phyloP scores from a whole-genome alignment of 1,140 invertebrate genomes.

The Anthonomus grandis region DNA sequence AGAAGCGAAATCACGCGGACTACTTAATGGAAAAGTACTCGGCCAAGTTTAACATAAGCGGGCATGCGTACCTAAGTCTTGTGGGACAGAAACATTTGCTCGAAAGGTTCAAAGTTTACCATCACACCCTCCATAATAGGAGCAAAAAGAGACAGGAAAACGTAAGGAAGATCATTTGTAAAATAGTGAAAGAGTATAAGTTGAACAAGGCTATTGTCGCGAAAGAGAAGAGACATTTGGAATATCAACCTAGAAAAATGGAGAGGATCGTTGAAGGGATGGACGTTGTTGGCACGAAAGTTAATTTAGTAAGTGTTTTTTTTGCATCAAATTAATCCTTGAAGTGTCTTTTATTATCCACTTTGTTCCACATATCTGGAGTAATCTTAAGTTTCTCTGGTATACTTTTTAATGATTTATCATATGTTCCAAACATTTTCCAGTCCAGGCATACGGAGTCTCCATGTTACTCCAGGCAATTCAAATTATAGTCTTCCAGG shows the following conservation, averaged over 20 bases:
- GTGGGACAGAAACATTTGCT: neutral
- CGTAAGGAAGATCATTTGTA: neutral
- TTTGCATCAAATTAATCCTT: no score
- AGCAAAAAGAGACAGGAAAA: conserved; percentile 3
- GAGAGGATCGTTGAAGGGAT: neutral
- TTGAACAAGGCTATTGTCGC: conserved; percentile 10
- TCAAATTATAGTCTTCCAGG: no score
- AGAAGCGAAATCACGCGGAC: neutral
- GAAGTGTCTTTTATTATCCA: no score
- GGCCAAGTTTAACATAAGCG: conserved; percentile 7
- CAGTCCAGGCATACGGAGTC: no score
- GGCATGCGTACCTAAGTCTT: no score
- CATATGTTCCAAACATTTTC: no score
- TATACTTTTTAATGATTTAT: no score
- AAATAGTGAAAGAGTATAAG: conserved; percentile 12
- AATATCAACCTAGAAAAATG: neutral
- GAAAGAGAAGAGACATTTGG: neutral
- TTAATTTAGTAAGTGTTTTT: no score
- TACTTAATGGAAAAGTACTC: conserved; percentile 14
- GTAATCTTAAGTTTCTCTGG: no score
- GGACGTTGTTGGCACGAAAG: conserved; percentile 11
- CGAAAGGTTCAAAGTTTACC: neutral
- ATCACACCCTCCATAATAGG: neutral
- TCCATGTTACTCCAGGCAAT: no score
- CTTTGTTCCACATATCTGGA: no score